These are phyloP conservation scores for Gymnoscopelus braueri DNA, from an alignment of 2,797 vertebrate genomes.

Conservation along the genomic window DNA sequence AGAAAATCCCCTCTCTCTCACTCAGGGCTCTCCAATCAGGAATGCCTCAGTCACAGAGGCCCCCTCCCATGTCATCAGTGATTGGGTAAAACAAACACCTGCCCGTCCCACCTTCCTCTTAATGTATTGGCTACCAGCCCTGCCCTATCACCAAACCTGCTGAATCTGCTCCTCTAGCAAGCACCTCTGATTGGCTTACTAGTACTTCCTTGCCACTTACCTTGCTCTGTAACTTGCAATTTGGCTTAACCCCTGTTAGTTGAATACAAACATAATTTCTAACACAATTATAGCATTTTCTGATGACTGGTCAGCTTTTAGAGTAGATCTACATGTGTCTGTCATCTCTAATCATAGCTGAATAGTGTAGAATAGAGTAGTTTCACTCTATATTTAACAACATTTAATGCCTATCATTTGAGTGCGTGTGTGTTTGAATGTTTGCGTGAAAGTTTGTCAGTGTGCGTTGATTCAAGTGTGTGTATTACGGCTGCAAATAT, in stretches of 20 bases:
- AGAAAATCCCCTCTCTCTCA: constrained; percentile 86
- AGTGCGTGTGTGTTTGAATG: constrained; percentile 9
- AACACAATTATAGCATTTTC: constrained; percentile 15
- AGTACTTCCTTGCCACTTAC: constrained; percentile 50
- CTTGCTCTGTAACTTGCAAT: constrained; percentile 39
- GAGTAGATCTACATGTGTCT: constrained; percentile 15
- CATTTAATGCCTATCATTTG: constrained; percentile 9
- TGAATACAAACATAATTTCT: constrained; percentile 44
- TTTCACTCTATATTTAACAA: background rate
- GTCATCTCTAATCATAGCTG: constrained; percentile 33
- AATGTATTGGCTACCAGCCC: constrained; percentile 55
- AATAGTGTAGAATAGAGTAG: constrained; percentile 3
- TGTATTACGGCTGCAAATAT: constrained; percentile 1
- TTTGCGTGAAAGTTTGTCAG: background rate
- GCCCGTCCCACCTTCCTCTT: constrained; percentile 57
- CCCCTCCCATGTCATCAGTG: constrained; percentile 75
- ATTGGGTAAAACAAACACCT: constrained; percentile 73
- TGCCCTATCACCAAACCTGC: constrained; percentile 56
- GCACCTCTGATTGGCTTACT: constrained; percentile 70
- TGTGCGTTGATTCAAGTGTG: constrained; percentile 1
- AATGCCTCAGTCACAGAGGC: constrained; percentile 73
- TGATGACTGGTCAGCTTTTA: constrained; percentile 35
- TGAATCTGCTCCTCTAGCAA: constrained; percentile 47
- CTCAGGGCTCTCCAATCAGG: constrained; percentile 83
- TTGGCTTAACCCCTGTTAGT: constrained; percentile 36